Base-by-base conservation (phyloP, 2,888 invertebrate species). In the Apotomis betuletana region DNA sequence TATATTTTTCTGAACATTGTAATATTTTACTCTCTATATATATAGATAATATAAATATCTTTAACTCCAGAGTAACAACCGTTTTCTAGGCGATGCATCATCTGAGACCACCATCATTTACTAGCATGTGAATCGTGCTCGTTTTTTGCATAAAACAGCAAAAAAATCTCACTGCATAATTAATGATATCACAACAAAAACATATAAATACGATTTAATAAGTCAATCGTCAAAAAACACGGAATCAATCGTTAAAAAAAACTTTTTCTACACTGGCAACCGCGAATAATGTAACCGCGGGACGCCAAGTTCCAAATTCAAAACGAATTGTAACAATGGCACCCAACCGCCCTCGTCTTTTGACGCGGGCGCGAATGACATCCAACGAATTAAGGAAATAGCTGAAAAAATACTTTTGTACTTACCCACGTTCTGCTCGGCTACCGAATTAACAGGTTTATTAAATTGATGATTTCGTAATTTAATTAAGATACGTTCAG, bases 271-370 rank as follows among this genome's bases (percentile, higher is more conserved):
- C 86, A 85, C 85, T 85, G 83, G 86, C 90, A 89, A 84, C 90
- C 89, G 87, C 90, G 85, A 89, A 91, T 90, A 92, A 91, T 86
- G 83, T 83, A 88, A 83, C 92, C 75, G 83, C 92, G 88, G 92
- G 86, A 86, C 80, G 86, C 82, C 87, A 79, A 79, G 83, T 90
- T 91, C 87, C 79, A 86, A 90, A 89, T 91, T 91, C 83, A 85
- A 91, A 90, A 88, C 83, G 86, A 84, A 84, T 83, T 83, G 81
- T 79, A 87, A 92, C 92, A 92, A 93, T 86, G 87, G 88, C 85
- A 74, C 80, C 91, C 90, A 84, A 83, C 84, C 78, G 92, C 85
- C 90, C 86, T 86, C 88, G 88, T 88, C 88, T 86, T 87, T 89
- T 81, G 78, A 78, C 78, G 27, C 81, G 79, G 79, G 81, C 81